phyloP scores from a whole-genome alignment of 2,888 invertebrate genomes.

The Hydrotaea cyrtoneurina region DNA sequence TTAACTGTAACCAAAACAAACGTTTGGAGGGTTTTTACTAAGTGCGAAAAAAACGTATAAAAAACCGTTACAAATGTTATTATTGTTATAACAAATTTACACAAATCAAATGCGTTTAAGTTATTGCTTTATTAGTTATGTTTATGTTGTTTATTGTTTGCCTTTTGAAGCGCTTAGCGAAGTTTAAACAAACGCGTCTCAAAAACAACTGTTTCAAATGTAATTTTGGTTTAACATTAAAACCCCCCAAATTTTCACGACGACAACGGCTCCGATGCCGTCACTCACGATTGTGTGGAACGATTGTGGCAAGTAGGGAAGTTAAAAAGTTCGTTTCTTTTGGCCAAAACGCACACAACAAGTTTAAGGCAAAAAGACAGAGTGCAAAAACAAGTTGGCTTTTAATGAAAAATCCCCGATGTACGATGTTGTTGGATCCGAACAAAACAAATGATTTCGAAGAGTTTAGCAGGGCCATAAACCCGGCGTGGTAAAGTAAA shows the following conservation, averaged over 20 bases:
- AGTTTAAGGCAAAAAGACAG: slow-evolving; percentile 40
- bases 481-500: neutral
- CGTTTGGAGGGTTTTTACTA: neutral
- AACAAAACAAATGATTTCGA: too few species aligned
- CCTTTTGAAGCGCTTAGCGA: slow-evolving; percentile 46
- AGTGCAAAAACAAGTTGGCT: slow-evolving; percentile 21
- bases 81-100: slow-evolving; percentile 32
- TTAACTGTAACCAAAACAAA: slow-evolving; percentile 34
- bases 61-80: slow-evolving; percentile 37
- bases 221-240: slow-evolving; percentile 50
- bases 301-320: slow-evolving; percentile 63
- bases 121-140: slow-evolving; percentile 1
- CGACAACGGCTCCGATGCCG: neutral
- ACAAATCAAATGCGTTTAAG: slow-evolving; percentile 24
- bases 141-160: neutral
- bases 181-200: slow-evolving; percentile 52
- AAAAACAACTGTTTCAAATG: slow-evolving; percentile 56
- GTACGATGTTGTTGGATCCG: too few species aligned
- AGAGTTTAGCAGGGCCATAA: neutral
- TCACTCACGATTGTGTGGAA: slow-evolving; percentile 7
- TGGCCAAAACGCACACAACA: slow-evolving; percentile 42
- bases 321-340: slow-evolving; percentile 46
- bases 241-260: slow-evolving; percentile 41
- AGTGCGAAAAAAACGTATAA: neutral
- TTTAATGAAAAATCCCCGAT: neutral